phyloP scores from a whole-genome alignment of 2,888 invertebrate genomes.

The Eupithecia inturbata region DNA sequence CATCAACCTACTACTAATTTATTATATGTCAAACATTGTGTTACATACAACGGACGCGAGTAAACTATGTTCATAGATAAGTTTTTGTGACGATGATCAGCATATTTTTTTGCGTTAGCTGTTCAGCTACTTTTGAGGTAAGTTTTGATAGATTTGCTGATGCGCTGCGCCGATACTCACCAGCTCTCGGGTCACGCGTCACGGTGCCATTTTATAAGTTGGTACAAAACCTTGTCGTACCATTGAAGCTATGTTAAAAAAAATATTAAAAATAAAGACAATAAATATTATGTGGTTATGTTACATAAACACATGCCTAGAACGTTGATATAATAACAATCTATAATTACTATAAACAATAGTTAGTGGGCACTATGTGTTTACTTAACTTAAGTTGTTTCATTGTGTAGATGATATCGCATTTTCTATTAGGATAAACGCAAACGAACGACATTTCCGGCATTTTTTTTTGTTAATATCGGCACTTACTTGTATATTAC shows the following conservation, averaged over 20 bases:
- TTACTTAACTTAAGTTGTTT: not conserved
- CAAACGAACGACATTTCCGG: not conserved
- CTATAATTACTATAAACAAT: not conserved
- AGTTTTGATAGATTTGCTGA: too few species aligned
- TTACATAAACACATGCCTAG: not conserved
- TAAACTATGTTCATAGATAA: too few species aligned
- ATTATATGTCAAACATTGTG: not conserved
- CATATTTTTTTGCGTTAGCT: too few species aligned
- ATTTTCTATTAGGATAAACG: not conserved
- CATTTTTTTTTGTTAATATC: not conserved
- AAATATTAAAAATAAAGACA: not conserved
- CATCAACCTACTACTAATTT: not conserved
- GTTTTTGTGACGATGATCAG: too few species aligned
- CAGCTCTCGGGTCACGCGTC: too few species aligned
- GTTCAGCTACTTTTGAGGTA: too few species aligned
- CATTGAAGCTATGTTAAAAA: too few species aligned
- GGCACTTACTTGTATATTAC: not conserved
- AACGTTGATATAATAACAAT: not conserved
- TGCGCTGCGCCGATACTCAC: too few species aligned
- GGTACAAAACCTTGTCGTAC: too few species aligned
- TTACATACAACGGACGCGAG: not conserved
- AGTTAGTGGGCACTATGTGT: not conserved
- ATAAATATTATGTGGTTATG: not conserved
- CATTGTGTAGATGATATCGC: not conserved
- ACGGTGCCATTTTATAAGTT: too few species aligned